Evolutionary conservation across 1,140 invertebrate species (phyloP).

Genomic region (Lepidotrigona ventralis): DNA sequence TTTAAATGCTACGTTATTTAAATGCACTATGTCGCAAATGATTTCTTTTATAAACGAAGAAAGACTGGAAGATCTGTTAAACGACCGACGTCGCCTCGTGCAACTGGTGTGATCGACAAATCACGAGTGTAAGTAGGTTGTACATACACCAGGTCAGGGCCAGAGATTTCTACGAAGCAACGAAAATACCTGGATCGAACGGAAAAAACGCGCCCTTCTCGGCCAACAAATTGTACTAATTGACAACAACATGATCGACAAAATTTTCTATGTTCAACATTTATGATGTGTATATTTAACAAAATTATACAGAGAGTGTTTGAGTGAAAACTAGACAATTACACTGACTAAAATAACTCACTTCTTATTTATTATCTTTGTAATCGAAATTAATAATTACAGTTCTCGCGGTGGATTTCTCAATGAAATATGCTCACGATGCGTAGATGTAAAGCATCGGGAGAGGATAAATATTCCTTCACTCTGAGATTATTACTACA

Average conservation of each 20-base stretch:
- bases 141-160: constrained; percentile 63
- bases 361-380: neutral
- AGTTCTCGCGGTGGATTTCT: neutral
- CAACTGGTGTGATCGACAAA: constrained; percentile 51
- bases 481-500: neutral
- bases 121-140: constrained; percentile 66
- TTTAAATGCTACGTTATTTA: no score
- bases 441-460: neutral
- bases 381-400: neutral
- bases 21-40: neutral
- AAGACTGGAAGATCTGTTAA: neutral
- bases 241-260: neutral
- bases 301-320: neutral
- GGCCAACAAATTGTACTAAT: neutral
- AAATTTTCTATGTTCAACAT: accelerated
- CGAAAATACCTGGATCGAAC: constrained; percentile 6
- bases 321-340: neutral
- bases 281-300: neutral
- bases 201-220: neutral
- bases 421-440: no score
- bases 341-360: accelerated
- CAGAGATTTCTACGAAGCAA: constrained; percentile 63
- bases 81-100: neutral
- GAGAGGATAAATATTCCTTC: neutral
- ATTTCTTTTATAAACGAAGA: no score